Evolutionary conservation across 2,113 vertebrate species (phyloP).

Genomic region (Cnemophilus loriae): DNA sequence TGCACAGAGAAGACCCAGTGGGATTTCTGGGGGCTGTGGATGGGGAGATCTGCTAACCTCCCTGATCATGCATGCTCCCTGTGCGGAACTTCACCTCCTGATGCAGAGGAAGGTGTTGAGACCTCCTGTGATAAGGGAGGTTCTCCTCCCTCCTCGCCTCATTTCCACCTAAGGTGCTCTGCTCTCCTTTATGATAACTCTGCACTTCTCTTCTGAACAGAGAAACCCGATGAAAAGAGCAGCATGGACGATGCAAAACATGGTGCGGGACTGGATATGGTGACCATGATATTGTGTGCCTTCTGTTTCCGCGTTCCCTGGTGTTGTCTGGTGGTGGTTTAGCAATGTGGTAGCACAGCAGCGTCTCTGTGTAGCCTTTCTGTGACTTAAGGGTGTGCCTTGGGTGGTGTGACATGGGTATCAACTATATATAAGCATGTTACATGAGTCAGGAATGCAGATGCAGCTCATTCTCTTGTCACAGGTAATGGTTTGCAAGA

Average conservation of each 20-base stretch:
- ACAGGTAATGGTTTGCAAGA: background rate
- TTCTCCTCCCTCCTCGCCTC: background rate
- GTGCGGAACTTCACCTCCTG: background rate
- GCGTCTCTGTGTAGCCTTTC: background rate
- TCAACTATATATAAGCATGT: background rate
- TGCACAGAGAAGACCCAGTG: background rate
- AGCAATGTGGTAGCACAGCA: background rate
- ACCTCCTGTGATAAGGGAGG: background rate
- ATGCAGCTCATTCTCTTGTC: background rate
- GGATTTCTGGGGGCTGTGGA: background rate
- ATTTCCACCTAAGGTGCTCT: background rate
- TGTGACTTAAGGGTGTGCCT: background rate
- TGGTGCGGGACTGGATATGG: background rate
- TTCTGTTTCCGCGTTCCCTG: background rate
- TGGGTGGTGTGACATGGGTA: background rate
- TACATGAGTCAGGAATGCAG: background rate
- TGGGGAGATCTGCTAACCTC: background rate
- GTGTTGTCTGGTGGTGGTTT: background rate
- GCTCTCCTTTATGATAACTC: background rate
- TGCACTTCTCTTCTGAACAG: background rate
- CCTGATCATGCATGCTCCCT: background rate
- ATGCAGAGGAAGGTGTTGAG: background rate
- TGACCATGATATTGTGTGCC: fast-evolving
- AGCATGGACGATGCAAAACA: background rate
- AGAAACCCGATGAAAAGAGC: background rate